Percentiles rank a stretch among this genome's conserved stretches.
Conservation (phyloP, 92 coral and sea anemone genomes). For the Zoanthus sociatus region DNA sequence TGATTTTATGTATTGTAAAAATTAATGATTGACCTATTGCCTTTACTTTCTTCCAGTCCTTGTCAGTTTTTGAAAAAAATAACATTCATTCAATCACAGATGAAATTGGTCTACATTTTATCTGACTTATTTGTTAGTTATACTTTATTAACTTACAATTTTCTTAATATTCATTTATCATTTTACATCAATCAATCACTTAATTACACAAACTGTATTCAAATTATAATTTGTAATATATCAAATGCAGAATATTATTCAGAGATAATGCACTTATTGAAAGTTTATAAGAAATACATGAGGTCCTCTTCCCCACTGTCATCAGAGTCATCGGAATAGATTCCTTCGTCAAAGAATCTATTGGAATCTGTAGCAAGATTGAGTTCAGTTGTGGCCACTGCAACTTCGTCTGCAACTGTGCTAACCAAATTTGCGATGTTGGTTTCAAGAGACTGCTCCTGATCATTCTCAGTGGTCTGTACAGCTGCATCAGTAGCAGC, state of each 20-base stretch:
- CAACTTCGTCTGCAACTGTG: slow-evolving; percentile 51
- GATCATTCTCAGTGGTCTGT: slow-evolving; percentile 37
- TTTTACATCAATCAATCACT: slow-evolving; percentile 6
- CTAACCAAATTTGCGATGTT: slow-evolving; percentile 11
- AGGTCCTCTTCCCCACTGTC: slow-evolving; percentile 53
- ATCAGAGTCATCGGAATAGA: slow-evolving; percentile 43
- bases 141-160: slow-evolving; percentile 4
- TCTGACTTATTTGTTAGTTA: slow-evolving; percentile 6
- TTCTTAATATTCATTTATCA: slow-evolving; percentile 4
- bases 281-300: slow-evolving; percentile 1
- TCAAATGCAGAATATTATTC: slow-evolving; percentile 6
- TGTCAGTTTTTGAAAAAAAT: slow-evolving; percentile 5
- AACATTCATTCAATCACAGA: slow-evolving; percentile 3
- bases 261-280: slow-evolving; percentile 6
- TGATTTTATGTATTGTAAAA: slow-evolving; percentile 4
- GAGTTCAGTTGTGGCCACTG: slow-evolving; percentile 60
- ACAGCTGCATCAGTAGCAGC: slow-evolving; percentile 58
- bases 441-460: slow-evolving; percentile 4
- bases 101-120: slow-evolving; percentile 6
- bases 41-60: slow-evolving; percentile 4
- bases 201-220: slow-evolving; percentile 6
- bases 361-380: slow-evolving; percentile 41
- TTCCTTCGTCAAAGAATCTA: slow-evolving; percentile 43
- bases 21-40: slow-evolving; percentile 6
- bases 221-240: neutral